Conservation (phyloP, 2,113 vertebrate species). For the Neolamprologus toae region DNA sequence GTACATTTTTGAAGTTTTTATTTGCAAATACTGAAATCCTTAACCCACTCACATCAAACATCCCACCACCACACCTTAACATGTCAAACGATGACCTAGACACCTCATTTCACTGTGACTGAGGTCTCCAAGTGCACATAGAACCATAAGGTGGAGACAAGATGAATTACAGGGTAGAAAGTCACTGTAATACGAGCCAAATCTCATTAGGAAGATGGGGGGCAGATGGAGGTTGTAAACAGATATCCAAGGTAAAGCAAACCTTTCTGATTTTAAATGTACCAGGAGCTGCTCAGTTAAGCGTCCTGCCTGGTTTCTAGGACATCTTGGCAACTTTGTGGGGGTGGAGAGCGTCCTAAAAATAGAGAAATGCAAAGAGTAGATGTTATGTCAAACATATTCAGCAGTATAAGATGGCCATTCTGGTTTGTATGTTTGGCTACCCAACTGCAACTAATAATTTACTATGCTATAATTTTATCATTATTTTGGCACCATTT, state of each 20-base stretch:
- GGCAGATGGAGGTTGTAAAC: neutral
- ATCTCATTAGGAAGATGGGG: neutral
- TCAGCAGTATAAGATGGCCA: neutral
- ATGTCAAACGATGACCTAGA: neutral
- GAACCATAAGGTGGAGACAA: neutral
- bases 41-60: neutral
- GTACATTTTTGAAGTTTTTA: neutral
- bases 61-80: neutral
- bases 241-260: neutral
- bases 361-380: neutral
- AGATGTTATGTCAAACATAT: neutral
- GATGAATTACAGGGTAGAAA: neutral
- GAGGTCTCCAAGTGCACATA: neutral
- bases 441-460: conserved; percentile 25
- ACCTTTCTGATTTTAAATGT: neutral
- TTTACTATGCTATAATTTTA: neutral
- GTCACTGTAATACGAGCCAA: neutral
- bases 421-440: conserved; percentile 24
- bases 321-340: conserved; percentile 38
- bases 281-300: neutral
- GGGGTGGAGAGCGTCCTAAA: neutral
- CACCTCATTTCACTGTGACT: neutral
- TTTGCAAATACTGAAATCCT: neutral
- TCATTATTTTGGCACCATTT: conserved; percentile 54
- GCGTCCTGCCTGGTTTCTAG: neutral